phyloP scores from a whole-genome alignment of 2,797 vertebrate genomes.

The Eulemur rubriventer region DNA sequence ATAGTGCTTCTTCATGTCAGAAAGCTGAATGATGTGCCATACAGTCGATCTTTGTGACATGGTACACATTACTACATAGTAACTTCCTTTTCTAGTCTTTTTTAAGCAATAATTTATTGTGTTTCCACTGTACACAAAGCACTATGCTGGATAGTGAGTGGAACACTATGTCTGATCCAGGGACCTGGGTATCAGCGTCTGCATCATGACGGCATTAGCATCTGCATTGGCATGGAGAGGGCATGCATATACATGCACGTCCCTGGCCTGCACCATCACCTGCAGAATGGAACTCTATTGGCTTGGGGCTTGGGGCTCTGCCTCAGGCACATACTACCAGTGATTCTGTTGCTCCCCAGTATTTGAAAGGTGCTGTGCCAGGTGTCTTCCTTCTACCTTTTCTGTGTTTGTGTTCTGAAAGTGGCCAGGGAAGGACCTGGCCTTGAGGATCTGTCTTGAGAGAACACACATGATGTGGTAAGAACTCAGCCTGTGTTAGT shows the following conservation, averaged over 20 bases:
- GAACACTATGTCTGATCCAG: background rate
- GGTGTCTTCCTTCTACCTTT: background rate
- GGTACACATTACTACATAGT: background rate
- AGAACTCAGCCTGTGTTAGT: background rate
- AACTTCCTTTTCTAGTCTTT: background rate
- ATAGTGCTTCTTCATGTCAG: background rate
- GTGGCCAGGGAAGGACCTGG: background rate
- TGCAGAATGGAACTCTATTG: background rate
- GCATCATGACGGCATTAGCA: too few relatives aligned
- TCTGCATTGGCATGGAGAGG: too few relatives aligned
- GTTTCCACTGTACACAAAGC: background rate
- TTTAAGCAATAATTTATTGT: background rate
- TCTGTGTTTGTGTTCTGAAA: background rate
- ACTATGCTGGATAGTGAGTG: background rate
- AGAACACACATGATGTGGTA: background rate
- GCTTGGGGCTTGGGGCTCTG: background rate
- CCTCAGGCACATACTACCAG: rapidly evolving
- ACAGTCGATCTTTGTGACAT: background rate
- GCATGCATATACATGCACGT: rapidly evolving
- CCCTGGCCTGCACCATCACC: too few relatives aligned
- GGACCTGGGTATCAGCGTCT: background rate
- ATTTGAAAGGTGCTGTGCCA: background rate
- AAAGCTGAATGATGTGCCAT: background rate
- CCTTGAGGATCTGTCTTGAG: background rate
- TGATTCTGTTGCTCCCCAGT: background rate